Conservation (phyloP, 2,888 invertebrate genomes). For the Abrostola triplasia region DNA sequence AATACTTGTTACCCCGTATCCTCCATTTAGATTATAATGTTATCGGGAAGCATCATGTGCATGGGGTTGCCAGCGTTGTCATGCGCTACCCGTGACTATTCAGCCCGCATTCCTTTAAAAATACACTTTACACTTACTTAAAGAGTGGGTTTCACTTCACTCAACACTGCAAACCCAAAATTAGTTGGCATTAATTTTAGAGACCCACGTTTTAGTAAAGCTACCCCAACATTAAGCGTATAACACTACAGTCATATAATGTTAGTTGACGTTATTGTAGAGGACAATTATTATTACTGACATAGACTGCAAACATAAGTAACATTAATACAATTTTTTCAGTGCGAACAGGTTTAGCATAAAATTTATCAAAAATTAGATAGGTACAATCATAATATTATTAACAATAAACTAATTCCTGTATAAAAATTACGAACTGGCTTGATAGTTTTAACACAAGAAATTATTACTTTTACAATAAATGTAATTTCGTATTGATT, state of each 20-base stretch:
- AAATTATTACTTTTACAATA: conserved; percentile 20
- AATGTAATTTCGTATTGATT: conserved; percentile 27
- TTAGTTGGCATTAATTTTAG: conserved; percentile 80
- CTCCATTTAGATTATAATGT: conserved; percentile 57
- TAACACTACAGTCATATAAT: conserved; percentile 55
- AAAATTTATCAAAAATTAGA: conserved; percentile 18
- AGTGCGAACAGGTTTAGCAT: conserved; percentile 19
- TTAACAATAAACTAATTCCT: conserved; percentile 19
- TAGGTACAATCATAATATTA: no score
- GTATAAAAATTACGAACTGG: conserved; percentile 20
- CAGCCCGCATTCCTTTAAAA: conserved; percentile 83
- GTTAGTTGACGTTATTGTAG: conserved; percentile 65
- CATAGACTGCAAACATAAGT: conserved; percentile 32
- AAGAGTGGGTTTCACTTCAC: conserved; percentile 83
- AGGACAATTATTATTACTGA: conserved; percentile 30
- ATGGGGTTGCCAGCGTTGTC: conserved; percentile 79
- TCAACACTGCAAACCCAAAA: conserved; percentile 88
- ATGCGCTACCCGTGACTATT: conserved; percentile 86
- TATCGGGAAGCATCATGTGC: conserved; percentile 82
- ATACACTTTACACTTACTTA: conserved; percentile 84
- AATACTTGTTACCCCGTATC: conserved; percentile 45
- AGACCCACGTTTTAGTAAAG: conserved; percentile 72
- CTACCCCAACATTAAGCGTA: conserved; percentile 69
- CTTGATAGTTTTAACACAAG: conserved; percentile 12
- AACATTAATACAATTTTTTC: conserved; percentile 25